These are phyloP conservation scores for Parnassius mnemosyne DNA, from an alignment of 2,888 invertebrate species.

Conservation along the genomic window DNA sequence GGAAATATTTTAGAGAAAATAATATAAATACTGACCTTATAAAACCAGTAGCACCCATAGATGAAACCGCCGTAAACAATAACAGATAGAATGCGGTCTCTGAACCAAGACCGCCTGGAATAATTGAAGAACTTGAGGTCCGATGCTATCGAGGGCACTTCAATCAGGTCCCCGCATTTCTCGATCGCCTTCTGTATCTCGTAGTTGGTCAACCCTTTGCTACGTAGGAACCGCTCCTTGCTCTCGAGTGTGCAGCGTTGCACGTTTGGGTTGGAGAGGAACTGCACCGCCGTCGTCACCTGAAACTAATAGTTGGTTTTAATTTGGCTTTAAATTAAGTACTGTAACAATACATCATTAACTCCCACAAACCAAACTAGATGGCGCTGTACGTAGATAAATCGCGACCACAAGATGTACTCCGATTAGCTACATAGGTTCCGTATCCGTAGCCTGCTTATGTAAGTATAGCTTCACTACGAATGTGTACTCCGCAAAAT, in stretches of 20 bases:
- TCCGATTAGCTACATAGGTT: no score
- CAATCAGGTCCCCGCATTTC: conserved; percentile 75
- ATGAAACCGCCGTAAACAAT: conserved; percentile 88
- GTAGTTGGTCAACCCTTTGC: conserved; percentile 87
- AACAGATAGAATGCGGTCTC: conserved; percentile 86
- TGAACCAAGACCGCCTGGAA: conserved; percentile 70
- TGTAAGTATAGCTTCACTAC: no score
- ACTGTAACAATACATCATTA: no score
- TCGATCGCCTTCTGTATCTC: conserved; percentile 89
- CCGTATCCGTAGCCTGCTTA: no score
- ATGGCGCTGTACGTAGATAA: no score
- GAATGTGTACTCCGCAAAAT: no score
- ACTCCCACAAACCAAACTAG: no score
- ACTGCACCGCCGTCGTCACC: conserved; percentile 92
- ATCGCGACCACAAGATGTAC: no score
- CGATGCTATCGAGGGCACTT: conserved; percentile 61
- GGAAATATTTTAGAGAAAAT: no score
- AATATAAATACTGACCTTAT: conserved; percentile 81
- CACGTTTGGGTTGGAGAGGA: conserved; percentile 92
- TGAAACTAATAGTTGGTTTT: conserved; percentile 54
- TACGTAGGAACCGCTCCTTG: conserved; percentile 88
- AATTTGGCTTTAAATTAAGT: conserved; percentile 11
- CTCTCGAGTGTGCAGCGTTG: conserved; percentile 86
- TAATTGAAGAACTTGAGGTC: conserved; percentile 67
- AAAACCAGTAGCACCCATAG: conserved; percentile 90